These are phyloP conservation scores for Cheilosia variabilis DNA, from an alignment of 2,888 invertebrate genomes.

Conservation along the genomic window DNA sequence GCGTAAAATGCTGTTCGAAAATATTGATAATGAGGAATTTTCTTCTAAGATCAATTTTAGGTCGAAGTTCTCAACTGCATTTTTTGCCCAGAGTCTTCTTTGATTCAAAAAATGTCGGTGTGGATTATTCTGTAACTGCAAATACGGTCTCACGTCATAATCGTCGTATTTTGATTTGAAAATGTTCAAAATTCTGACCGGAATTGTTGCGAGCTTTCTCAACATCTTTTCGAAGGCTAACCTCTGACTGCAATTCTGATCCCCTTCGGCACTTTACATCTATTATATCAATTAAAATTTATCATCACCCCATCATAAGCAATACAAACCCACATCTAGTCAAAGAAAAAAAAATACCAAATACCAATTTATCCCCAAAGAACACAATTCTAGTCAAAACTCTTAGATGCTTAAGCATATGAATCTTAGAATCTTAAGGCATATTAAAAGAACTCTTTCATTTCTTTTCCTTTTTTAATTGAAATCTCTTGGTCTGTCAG, in stretches of 20 bases:
- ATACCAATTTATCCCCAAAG: slow-evolving; percentile 45
- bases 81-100: too few relatives aligned
- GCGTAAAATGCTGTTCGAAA: not conserved
- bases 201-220: not conserved
- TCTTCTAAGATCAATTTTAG: too few relatives aligned
- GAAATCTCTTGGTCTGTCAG: slow-evolving; percentile 78
- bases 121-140: too few relatives aligned
- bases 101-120: too few relatives aligned
- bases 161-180: too few relatives aligned
- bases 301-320: slow-evolving; percentile 42
- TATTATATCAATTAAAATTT: slow-evolving; percentile 3
- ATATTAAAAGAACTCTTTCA: slow-evolving; percentile 51
- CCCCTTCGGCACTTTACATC: not conserved
- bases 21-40: too few relatives aligned
- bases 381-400: slow-evolving; percentile 68
- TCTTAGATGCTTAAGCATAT: slow-evolving; percentile 72
- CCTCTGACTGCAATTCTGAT: not conserved
- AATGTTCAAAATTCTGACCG: not conserved
- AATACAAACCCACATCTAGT: slow-evolving; percentile 54
- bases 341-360: slow-evolving; percentile 30
- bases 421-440: slow-evolving; percentile 69
- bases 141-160: too few relatives aligned
- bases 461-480: slow-evolving; percentile 44
- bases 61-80: too few relatives aligned
- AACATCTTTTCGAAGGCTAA: not conserved